Conservation (phyloP, 64 coral and sea anemone genomes). For the Astreopora myriophthalma region DNA sequence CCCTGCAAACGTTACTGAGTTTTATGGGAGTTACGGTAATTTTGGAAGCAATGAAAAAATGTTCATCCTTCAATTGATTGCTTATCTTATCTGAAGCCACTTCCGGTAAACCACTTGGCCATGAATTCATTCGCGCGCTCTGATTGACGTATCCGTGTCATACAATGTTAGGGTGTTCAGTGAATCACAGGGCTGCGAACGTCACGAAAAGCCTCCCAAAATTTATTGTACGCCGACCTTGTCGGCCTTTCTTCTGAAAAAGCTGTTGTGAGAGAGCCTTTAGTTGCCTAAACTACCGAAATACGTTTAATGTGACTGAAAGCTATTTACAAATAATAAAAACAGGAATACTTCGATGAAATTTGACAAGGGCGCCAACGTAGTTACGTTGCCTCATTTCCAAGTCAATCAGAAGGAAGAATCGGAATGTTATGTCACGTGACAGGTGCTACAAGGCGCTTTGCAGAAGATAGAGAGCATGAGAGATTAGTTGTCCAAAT, state of each 20-base stretch:
- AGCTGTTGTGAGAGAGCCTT: not conserved
- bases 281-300: not conserved
- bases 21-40: not conserved
- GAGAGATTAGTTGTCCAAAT: constrained; percentile 31
- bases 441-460: constrained; percentile 17
- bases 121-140: not conserved
- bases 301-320: not conserved
- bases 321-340: constrained; percentile 8
- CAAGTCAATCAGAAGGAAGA: constrained; percentile 64
- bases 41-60: not conserved
- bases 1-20: not conserved
- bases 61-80: not conserved
- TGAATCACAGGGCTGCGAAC: not conserved
- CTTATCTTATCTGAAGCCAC: constrained; percentile 12
- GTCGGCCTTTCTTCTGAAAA: not conserved
- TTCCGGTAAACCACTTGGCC: constrained; percentile 1
- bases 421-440: constrained; percentile 78
- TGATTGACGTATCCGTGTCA: not conserved
- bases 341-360: constrained; percentile 1
- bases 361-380: constrained; percentile 41
- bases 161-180: not conserved
- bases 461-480: not conserved
- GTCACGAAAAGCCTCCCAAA: not conserved
- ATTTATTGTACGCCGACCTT: not conserved
- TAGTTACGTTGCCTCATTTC: constrained; percentile 56